These are phyloP conservation scores for Chelidonichthys spinosus DNA, from an alignment of 2,797 vertebrate genomes.

Conservation along the genomic window DNA sequence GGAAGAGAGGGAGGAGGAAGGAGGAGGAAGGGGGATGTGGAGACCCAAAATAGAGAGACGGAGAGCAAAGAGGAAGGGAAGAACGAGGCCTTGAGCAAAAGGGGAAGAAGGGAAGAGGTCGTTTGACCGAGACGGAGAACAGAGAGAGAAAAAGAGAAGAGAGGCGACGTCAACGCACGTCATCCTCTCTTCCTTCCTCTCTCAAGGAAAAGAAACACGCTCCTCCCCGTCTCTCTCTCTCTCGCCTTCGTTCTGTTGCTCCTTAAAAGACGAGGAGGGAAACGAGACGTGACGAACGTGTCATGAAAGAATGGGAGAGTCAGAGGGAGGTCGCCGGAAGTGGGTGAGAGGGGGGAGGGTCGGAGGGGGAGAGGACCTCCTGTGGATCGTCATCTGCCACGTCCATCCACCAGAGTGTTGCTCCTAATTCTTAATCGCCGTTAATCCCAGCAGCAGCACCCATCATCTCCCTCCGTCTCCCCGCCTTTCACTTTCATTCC, in stretches of 20 bases:
- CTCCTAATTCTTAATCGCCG: conserved; percentile 80
- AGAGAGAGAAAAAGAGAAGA: conserved; percentile 19
- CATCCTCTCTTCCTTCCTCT: conserved; percentile 57
- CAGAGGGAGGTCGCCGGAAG: conserved; percentile 20
- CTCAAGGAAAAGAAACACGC: conserved; percentile 58
- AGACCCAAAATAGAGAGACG: conserved; percentile 73
- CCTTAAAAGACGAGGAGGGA: conserved; percentile 33
- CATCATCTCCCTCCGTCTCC: conserved; percentile 62
- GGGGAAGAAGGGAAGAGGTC: conserved; percentile 36
- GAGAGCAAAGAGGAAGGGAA: conserved; percentile 59
- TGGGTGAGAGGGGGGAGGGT: conserved; percentile 11
- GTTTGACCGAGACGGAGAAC: conserved; percentile 32
- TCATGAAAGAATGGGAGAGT: neutral
- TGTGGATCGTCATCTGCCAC: conserved; percentile 72
- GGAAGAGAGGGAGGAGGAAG: conserved; percentile 76
- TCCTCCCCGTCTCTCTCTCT: conserved; percentile 13
- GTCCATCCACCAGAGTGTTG: conserved; percentile 68
- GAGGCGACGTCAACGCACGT: conserved; percentile 45
- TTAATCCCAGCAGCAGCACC: conserved; percentile 72
- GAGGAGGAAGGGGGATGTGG: neutral
- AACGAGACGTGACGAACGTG: neutral
- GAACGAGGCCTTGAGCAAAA: conserved; percentile 57
- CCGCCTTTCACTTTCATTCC: conserved; percentile 56
- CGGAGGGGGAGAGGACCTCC: conserved; percentile 40
- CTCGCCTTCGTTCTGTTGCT: conserved; percentile 24